Evolutionary conservation across 2,113 vertebrate genomes (phyloP).

Genomic region (Phocoena sinus): DNA sequence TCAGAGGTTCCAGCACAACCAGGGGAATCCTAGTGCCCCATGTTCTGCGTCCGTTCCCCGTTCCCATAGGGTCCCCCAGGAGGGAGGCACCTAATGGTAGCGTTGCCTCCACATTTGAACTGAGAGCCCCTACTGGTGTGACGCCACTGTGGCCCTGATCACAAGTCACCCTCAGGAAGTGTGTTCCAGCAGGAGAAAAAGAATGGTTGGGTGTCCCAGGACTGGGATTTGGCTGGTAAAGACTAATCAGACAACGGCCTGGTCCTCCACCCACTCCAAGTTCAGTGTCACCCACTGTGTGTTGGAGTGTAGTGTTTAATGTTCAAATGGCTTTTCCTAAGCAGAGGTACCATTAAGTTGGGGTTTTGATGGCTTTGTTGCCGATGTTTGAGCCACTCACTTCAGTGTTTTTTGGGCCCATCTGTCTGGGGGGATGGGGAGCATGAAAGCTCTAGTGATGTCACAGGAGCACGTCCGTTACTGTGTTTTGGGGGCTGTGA

Average conservation of each 20-base stretch:
- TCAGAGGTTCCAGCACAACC: not conserved
- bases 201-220: accelerated
- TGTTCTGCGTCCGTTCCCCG: not conserved
- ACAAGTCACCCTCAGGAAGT: not conserved
- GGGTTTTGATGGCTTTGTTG: not conserved
- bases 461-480: not conserved
- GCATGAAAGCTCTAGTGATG: not conserved
- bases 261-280: not conserved
- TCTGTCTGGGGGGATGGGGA: not conserved
- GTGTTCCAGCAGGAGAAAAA: not conserved
- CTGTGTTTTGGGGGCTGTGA: not conserved
- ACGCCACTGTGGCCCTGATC: not conserved
- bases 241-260: not conserved
- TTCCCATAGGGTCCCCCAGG: not conserved
- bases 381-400: not conserved
- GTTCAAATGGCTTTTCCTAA: not conserved
- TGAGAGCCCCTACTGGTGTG: not conserved
- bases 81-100: not conserved
- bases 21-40: not conserved
- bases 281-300: not conserved
- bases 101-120: not conserved
- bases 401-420: too few species aligned
- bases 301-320: not conserved
- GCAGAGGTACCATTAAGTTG: not conserved
- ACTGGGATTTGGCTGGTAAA: not conserved